Evolutionary conservation across 2,797 vertebrate species (phyloP), one percentile per base, ranked within the genome.

Genomic region (Pseudochromis fuscus): DNA sequence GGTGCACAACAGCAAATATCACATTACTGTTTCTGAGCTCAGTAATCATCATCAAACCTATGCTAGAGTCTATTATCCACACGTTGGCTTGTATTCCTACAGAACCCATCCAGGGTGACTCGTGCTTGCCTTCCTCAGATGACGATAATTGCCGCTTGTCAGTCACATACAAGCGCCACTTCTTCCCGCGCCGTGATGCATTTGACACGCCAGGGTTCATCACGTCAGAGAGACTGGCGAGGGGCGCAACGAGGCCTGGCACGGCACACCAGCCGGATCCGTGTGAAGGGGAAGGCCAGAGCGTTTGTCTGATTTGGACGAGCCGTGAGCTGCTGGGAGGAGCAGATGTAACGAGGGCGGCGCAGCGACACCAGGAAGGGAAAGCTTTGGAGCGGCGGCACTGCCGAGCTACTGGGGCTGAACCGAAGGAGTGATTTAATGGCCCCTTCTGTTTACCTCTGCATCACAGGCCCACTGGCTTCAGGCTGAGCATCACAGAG

Each of bases 171-270:
- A 5, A 67, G 72, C n/a, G 50, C 50, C 72, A 57, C 73, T 76
- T 77, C 82, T 78, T 59, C 58, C 67, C 25, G 40, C 53, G 0
- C 37, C n/a, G 42, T 37, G 59, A 69, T 79, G 75, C 82, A 75
- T 85, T 82, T 40, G 77, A 90, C 77, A 82, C 42, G 53, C 77
- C 84, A 74, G 71, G 48, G 78, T 82, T 67, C 72, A 87, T 90
- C 87, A 75, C 40, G 67, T 85, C 85, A 84, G 27, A 58, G 42
- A 78, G 80, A 68, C 48, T 77, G 81, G 87, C 78, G 28, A 52
- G n/a, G 37, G 71, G 62, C 63, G 9, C 69, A 62, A 37, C 33
- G 6, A 71, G 77, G 31, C 67, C 73, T 86, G 84, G 79, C 81
- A 82, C 38, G 21, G 53, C 50, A 5, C 71, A 46, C 68, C 70